Conservation (phyloP, 2,113 vertebrate genomes). For the Cathartes aura region DNA sequence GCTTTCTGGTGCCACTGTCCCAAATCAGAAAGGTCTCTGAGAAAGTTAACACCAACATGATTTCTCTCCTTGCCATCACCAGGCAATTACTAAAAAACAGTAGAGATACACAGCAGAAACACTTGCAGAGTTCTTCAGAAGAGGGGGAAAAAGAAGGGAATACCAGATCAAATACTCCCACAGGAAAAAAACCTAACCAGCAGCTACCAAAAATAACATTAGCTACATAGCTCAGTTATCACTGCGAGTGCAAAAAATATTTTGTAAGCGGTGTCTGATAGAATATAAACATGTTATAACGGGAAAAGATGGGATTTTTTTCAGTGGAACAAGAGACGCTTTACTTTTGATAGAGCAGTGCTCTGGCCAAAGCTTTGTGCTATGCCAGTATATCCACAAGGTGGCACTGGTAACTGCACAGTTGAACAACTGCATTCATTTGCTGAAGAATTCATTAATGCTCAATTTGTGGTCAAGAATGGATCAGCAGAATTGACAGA, state of each 20-base stretch:
- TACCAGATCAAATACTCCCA: neutral
- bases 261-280: neutral
- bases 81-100: neutral
- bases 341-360: neutral
- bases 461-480: neutral
- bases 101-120: neutral
- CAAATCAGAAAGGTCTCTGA: neutral
- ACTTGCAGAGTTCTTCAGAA: neutral
- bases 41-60: neutral
- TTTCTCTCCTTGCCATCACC: neutral
- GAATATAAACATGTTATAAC: neutral
- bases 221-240: neutral
- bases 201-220: neutral
- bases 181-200: neutral
- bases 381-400: slow-evolving; percentile 32
- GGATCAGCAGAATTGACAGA: neutral
- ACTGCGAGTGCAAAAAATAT: rapidly evolving
- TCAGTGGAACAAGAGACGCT: neutral
- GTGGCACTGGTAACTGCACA: slow-evolving; percentile 30
- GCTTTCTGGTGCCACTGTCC: neutral
- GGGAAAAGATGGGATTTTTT: neutral
- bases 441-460: neutral
- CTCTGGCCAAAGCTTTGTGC: neutral
- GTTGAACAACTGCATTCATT: neutral
- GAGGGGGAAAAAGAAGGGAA: neutral